A percentile compares a stretch with the other conserved stretches of the same genome.
Evolutionary conservation across 2,113 vertebrate species (phyloP).

Genomic region (Stictonetta naevosa): DNA sequence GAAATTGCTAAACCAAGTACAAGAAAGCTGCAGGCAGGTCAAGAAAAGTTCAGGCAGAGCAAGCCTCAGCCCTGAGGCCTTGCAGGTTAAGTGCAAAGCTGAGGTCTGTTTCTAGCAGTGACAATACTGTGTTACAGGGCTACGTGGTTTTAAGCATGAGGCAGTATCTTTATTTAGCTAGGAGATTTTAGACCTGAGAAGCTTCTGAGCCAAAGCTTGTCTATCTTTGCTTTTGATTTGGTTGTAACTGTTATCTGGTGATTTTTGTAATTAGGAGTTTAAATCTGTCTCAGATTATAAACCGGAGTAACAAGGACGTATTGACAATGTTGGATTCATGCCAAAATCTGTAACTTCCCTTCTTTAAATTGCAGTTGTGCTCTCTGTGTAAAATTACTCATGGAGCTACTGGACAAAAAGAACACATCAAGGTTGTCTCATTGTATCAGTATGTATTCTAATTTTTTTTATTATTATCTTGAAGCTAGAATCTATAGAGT

Average conservation of each 20-base stretch:
- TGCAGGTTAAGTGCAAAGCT: not conserved
- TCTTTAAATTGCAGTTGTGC: not conserved
- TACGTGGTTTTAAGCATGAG: not conserved
- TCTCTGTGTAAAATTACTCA: not conserved
- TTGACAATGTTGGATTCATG: not conserved
- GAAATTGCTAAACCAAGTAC: not conserved
- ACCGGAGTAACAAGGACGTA: not conserved
- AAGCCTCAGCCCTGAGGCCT: not conserved
- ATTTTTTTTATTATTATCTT: too few species aligned
- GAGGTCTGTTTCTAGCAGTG: not conserved
- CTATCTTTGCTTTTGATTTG: not conserved
- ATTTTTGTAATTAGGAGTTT: not conserved
- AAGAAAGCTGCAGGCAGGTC: not conserved
- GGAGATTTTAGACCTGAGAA: accelerated
- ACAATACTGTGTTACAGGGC: not conserved
- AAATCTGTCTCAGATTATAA: not conserved
- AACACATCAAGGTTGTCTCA: too few species aligned
- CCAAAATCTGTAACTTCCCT: not conserved
- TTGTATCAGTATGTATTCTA: too few species aligned
- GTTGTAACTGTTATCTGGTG: not conserved
- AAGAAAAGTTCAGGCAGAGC: not conserved
- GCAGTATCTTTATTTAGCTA: not conserved
- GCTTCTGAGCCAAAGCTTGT: not conserved
- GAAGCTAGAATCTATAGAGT: too few species aligned
- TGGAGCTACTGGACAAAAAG: too few species aligned